These are phyloP conservation scores for Macropus fuliginosus DNA, from an alignment of 2,797 vertebrate species.

Conservation along the genomic window DNA sequence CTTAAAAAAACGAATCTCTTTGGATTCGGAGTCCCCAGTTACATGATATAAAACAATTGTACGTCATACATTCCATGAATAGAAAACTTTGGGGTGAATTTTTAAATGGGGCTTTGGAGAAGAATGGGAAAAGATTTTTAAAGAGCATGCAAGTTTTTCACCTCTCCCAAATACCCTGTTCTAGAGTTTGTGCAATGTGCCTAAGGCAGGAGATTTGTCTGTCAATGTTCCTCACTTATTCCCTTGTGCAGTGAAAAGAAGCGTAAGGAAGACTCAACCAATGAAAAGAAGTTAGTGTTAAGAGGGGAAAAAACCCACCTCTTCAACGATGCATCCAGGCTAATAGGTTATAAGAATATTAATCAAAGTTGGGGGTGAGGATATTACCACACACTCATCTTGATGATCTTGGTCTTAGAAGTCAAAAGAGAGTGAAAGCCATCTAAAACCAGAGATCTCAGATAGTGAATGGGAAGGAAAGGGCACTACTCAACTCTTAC, in stretches of 20 bases:
- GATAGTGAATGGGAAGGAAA: background rate
- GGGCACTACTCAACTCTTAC: constrained; percentile 31
- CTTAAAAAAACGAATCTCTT: constrained; percentile 60
- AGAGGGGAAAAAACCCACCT: constrained; percentile 45
- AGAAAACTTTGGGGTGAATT: constrained; percentile 66
- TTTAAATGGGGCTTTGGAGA: constrained; percentile 55
- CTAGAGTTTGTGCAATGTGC: constrained; percentile 10
- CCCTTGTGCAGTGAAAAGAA: constrained; percentile 32
- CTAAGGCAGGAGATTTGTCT: constrained; percentile 47
- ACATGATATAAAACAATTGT: constrained; percentile 57
- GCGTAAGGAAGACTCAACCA: constrained; percentile 49
- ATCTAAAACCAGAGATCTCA: background rate
- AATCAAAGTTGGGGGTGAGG: constrained; percentile 70
- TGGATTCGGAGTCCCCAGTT: constrained; percentile 50
- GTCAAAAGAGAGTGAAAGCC: constrained; percentile 41
- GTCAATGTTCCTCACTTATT: constrained; percentile 31
- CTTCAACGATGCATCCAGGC: constrained; percentile 31
- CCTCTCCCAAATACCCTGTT: constrained; percentile 3
- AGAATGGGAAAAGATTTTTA: constrained; percentile 27
- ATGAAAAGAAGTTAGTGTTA: constrained; percentile 60
- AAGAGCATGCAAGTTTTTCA: constrained; percentile 43
- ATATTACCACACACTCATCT: constrained; percentile 68
- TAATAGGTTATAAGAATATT: constrained; percentile 48
- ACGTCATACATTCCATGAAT: constrained; percentile 49
- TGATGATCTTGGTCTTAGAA: constrained; percentile 69